Evolutionary conservation across 2,797 vertebrate genomes (phyloP).

Genomic region (Phataginus tetradactyla): DNA sequence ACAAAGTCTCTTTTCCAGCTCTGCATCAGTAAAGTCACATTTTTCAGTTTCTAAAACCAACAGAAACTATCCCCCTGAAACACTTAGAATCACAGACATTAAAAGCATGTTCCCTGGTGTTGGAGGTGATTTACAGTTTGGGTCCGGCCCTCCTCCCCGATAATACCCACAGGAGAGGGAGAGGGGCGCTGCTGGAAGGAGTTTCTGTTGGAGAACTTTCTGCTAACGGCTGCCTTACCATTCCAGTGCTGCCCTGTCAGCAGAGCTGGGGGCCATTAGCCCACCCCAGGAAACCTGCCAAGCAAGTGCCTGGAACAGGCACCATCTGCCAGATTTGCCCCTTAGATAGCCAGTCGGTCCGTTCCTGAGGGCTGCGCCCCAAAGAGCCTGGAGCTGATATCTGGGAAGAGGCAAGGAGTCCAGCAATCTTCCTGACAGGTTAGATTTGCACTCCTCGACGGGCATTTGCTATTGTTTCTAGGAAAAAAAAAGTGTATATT

Average conservation of each 20-base stretch:
- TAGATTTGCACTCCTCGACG: neutral
- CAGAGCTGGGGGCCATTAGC: neutral
- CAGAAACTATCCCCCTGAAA: neutral
- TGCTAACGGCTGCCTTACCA: neutral
- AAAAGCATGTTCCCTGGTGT: neutral
- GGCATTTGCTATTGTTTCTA: neutral
- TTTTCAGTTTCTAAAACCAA: conserved; percentile 28
- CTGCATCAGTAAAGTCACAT: neutral
- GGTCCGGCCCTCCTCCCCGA: neutral
- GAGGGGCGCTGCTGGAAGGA: neutral
- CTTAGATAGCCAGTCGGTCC: neutral
- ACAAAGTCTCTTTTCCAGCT: neutral
- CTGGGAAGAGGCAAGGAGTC: neutral
- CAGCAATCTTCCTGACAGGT: neutral
- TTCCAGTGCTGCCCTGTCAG: neutral
- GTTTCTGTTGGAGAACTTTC: neutral
- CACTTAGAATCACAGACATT: neutral
- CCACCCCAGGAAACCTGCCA: neutral
- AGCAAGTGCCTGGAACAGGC: neutral
- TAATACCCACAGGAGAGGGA: neutral
- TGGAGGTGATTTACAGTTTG: neutral
- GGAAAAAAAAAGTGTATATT: neutral
- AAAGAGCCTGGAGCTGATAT: neutral
- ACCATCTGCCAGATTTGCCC: neutral
- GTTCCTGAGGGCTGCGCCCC: neutral